Base-by-base conservation (phyloP, 2,888 invertebrate species). In the Prostheceraeus crozeri region DNA sequence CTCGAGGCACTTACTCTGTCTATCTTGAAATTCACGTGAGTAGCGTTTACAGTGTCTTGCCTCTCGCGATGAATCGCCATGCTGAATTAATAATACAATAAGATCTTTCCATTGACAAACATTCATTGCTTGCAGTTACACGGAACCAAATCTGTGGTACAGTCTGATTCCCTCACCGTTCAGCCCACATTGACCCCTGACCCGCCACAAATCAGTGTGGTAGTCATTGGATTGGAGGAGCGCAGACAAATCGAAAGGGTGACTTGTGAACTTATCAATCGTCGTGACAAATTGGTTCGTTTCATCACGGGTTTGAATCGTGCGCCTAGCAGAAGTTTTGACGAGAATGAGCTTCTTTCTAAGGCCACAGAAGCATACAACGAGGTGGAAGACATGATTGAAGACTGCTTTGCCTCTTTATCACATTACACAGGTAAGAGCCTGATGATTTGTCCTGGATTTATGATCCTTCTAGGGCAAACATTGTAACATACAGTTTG, bases 221-320 rank as follows among this genome's bases (percentile, higher is more conserved):
- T 71, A 3, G 71, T 76, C 2, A 69, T 72, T 2, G 75, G 75
- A 1, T 66, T 75, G 58, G 73, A 75, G 59, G 74, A 75, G 62
- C 61, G 75, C 21, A 61, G 72, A 61, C 68, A 69, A 62, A 63
- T 76, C n/a, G 73, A 76, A 66, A 73, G 69, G 57, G 67, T 73
- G 16, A 70, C 73, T 25, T 71, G 72, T 69, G 72, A 73, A 63
- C 71, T 76, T 60, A 69, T 73, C 65, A 76, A 76, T 67, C 71
- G 71, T 58, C 64, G 76, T 25, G 75, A 76, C 65, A 70, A 72
- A 71, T 72, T 61, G 25, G 64, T 55, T n/a, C 14, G 48, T 30
- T 14, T 2, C 14, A 48, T 48, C 25, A 14, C 21, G 14, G 21
- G 27, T 25, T 14, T 48, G 19, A 14, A 16, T 23, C 16, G 14